phyloP scores from a whole-genome alignment of 1,140 invertebrate genomes.

The Bombus haemorrhoidalis region DNA sequence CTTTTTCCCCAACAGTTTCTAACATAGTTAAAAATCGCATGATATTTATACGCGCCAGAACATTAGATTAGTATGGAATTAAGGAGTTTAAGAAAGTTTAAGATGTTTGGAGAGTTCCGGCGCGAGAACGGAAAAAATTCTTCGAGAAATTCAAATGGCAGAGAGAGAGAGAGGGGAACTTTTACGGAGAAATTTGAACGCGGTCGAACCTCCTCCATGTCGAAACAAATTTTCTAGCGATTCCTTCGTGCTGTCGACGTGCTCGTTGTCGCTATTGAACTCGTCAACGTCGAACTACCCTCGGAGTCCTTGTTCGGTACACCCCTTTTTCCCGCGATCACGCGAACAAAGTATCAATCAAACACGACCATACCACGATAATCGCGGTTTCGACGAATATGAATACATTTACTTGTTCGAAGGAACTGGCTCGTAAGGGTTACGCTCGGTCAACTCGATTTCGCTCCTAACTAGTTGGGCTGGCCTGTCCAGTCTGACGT shows the following conservation, averaged over 20 bases:
- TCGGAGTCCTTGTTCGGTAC: conserved; percentile 26
- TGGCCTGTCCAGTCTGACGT: no score
- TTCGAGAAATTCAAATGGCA: not conserved
- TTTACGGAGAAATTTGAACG: not conserved
- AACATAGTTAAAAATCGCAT: not conserved
- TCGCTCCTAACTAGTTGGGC: not conserved
- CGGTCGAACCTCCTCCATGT: conserved; percentile 32
- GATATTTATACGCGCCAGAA: conserved; percentile 2
- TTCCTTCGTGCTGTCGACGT: conserved; percentile 3
- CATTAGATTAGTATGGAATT: not conserved
- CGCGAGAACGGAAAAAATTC: not conserved
- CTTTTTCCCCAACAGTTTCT: not conserved
- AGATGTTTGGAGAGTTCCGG: not conserved
- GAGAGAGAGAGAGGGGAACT: not conserved
- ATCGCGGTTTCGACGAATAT: conserved; percentile 62
- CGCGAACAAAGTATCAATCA: conserved; percentile 70
- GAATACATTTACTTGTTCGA: conserved; percentile 61
- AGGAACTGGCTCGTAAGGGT: not conserved
- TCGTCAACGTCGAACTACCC: conserved; percentile 17
- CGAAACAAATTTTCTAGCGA: conserved; percentile 42
- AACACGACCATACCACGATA: conserved; percentile 48
- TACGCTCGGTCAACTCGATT: not conserved
- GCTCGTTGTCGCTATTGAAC: conserved; percentile 38
- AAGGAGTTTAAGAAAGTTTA: not conserved
- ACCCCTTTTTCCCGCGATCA: conserved; percentile 56